Base-by-base conservation (phyloP, 2,888 invertebrate genomes). In the Dorcus hopei region DNA sequence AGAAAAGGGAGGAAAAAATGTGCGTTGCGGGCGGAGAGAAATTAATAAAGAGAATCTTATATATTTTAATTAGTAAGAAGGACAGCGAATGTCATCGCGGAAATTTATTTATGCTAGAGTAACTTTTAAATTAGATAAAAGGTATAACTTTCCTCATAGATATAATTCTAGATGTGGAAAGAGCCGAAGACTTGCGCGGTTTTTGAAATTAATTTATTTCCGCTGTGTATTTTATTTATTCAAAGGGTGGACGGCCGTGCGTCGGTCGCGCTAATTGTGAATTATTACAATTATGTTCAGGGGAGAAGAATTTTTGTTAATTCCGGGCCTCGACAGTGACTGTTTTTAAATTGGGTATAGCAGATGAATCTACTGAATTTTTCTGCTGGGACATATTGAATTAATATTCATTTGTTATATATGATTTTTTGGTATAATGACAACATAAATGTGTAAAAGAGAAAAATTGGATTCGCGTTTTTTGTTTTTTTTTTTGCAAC, bases 101-200 rank as follows among this genome's bases (percentile, higher is more conserved):
- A 9, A 19, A 45, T 45, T 45, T 45, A 45, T 45, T 45, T 23
- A 23, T 19, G 45, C 41, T 14, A 14, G 41, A 41, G 14, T 23
- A 68, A 75, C 72, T 74, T 74, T 71, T 72, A 75, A 74, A 75
- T 75, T 75, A 74, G 75, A 75, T 74, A 72, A 74, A 74, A 73
- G 19, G 72, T 73, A 67, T 65, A 73, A 74, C 72, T 74, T 70
- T 72, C 71, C 69, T 74, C 74, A 72, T 72, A 72, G 72, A 71
- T 68, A 74, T 74, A 74, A 73, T 70, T 72, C 23, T 16, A 9
- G 50, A 23, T 38, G 49, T 38, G 39, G 8, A 43, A 57, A 70
- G 67, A 68, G 66, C 68, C 63, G 64, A 70, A 68, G 70, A 67
- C 70, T 65, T 66, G 59, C 48, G 59, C 67, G 64, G 63, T 67